phyloP scores from a whole-genome alignment of 2,113 vertebrate genomes.

The Maccullochella peelii region DNA sequence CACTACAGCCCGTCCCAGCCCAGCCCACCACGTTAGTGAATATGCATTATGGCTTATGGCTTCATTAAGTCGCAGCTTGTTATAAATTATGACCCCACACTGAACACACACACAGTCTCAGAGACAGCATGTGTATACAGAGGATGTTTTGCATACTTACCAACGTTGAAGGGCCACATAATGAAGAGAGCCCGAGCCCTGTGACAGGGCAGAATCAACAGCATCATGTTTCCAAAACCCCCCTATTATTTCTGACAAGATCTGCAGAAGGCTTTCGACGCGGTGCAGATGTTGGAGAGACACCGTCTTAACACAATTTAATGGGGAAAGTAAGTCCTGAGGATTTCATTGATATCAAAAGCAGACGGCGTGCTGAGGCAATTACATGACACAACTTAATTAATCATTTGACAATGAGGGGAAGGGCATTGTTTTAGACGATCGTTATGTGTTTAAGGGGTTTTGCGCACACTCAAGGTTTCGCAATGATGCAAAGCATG shows the following conservation, averaged over 20 bases:
- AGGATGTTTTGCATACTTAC: constrained; percentile 76
- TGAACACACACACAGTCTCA: constrained; percentile 54
- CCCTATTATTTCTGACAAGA: constrained; percentile 61
- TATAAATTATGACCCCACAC: constrained; percentile 80
- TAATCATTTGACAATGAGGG: constrained; percentile 85
- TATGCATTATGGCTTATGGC: constrained; percentile 84
- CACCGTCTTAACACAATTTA: constrained; percentile 51
- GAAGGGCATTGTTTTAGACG: constrained; percentile 83
- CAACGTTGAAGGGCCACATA: constrained; percentile 68
- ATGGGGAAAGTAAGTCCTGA: constrained; percentile 58
- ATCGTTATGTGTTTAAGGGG: constrained; percentile 79
- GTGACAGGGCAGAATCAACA: constrained; percentile 74
- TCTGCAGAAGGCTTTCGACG: constrained; percentile 43
- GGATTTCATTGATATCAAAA: constrained; percentile 76
- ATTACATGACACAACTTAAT: constrained; percentile 83
- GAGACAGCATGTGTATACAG: constrained; percentile 50
- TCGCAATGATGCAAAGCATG: constrained; percentile 70
- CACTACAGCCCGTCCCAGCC: constrained; percentile 49
- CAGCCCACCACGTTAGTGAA: constrained; percentile 79
- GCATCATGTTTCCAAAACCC: constrained; percentile 60
- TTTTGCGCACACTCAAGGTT: constrained; percentile 79
- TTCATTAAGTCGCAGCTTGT: constrained; percentile 81
- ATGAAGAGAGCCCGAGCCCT: constrained; percentile 72
- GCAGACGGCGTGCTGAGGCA: constrained; percentile 71
- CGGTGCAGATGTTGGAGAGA: constrained; percentile 46